Percentiles rank a stretch among this genome's conserved stretches.
Conservation (phyloP, 2,888 invertebrate species). For the Teinopalpus imperialis region DNA sequence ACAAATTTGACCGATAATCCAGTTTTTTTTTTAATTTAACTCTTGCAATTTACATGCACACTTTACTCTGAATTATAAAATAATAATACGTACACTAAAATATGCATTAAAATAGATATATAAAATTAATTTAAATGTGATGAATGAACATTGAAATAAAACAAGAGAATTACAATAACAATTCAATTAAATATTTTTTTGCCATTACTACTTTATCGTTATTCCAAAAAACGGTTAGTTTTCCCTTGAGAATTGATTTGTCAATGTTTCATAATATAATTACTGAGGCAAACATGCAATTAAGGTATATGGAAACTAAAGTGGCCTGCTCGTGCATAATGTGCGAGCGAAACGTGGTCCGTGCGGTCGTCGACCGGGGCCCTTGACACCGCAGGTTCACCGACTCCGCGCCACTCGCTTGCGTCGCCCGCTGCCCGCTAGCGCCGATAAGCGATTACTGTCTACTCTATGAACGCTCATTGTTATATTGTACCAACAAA, state of each 20-base stretch:
- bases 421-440: conserved; percentile 26
- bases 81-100: no score
- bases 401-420: conserved; percentile 57
- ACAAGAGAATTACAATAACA: no score
- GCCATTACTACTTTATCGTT: not conserved
- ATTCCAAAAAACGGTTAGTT: no score
- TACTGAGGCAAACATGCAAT: conserved; percentile 31
- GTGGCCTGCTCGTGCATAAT: conserved; percentile 52
- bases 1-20: conserved; percentile 16
- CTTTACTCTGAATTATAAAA: no score
- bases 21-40: conserved; percentile 1
- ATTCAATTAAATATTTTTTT: no score
- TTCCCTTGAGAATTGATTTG: no score
- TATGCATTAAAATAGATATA: no score
- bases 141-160: no score
- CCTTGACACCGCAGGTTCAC: conserved; percentile 77
- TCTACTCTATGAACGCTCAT: not conserved
- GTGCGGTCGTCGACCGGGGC: conserved; percentile 78
- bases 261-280: conserved; percentile 20
- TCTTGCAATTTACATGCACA: not conserved
- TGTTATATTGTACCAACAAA: not conserved
- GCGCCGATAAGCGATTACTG: conserved; percentile 9
- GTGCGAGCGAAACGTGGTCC: conserved; percentile 60
- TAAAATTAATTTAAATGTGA: no score
- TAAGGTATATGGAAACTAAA: conserved; percentile 35